These are phyloP conservation scores for Anabacerthia variegaticeps DNA, from an alignment of 2,797 vertebrate genomes.

Conservation along the genomic window DNA sequence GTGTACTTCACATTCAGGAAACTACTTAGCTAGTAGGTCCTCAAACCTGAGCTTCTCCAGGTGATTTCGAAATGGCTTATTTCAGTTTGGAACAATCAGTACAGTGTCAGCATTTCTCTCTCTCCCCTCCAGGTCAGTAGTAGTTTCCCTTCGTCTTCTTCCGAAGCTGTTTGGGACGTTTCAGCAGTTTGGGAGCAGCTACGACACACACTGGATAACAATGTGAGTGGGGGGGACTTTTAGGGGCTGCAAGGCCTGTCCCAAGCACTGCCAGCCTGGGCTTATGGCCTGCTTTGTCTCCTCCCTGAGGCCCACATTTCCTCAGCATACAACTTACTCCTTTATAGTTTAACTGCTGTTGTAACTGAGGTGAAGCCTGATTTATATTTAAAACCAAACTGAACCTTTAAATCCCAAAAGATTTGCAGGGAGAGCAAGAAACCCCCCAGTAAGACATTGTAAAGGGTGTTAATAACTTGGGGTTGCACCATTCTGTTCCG, in stretches of 20 bases:
- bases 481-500: neutral
- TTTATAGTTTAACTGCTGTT: neutral
- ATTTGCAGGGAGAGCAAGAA: neutral
- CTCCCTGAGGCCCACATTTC: neutral
- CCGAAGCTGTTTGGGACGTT: conserved; percentile 98
- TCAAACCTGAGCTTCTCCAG: neutral
- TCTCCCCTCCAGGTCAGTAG: conserved; percentile 87
- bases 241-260: neutral
- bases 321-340: neutral
- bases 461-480: neutral
- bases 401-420: neutral
- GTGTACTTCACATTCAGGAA: neutral
- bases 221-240: conserved; percentile 83
- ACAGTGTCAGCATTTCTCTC: neutral
- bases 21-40: neutral
- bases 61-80: neutral
- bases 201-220: conserved; percentile 99
- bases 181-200: conserved; percentile 98
- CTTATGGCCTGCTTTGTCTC: neutral
- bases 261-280: neutral
- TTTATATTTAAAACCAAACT: neutral
- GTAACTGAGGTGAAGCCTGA: neutral
- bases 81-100: neutral
- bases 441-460: neutral
- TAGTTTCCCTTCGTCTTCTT: conserved; percentile 94